Evolutionary conservation across 2,888 invertebrate species (phyloP), one percentile per base, ranked within the genome.

Genomic region (Philaethria dido): DNA sequence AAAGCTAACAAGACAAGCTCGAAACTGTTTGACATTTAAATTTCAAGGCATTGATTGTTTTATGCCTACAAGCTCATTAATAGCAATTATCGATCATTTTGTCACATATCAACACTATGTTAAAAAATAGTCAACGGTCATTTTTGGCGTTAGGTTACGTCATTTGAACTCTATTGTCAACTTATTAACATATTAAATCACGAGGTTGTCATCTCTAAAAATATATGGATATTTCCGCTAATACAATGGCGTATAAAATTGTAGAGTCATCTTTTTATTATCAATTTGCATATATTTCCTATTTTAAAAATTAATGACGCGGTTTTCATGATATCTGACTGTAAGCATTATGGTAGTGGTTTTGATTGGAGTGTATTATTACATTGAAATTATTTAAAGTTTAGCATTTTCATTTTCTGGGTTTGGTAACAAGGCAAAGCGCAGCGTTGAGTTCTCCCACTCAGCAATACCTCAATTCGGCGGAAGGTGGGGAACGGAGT

Each of bases 31-130:
- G 47, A 16, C 29, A 48, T 59, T 59, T 48, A 42, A 42, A 59
- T 29, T 42, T 33, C 42, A 45, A 44, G 62, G 8, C 42, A 50
- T 64, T 48, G 47, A 55, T 59, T 65, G 42, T 65, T 60, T 50
- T 14, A 65, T 52, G 44, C 64, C 33, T 29, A 52, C 44, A 60
- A 29, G 13, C 48, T 20, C 20, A 44, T 63, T 60, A 64, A 72
- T 74, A 71, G 69, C 64, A 67, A 68, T 73, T 69, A 69, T 63
- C 59, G 47, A 70, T 47, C 62, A 70, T 68, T 73, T 74, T 72
- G 67, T 65, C 71, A 66, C 59, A 66, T 60, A 66, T 64, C 66
- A 44, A 39, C 47, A 25, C 9, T 47, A 57, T 64, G 48, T 59
- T 42, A 60, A 52, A 60, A 60, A 60, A 44, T 29, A 60, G 29